These are phyloP conservation scores for Eidolon helvum DNA, from an alignment of 2,113 vertebrate species.

Conservation along the genomic window DNA sequence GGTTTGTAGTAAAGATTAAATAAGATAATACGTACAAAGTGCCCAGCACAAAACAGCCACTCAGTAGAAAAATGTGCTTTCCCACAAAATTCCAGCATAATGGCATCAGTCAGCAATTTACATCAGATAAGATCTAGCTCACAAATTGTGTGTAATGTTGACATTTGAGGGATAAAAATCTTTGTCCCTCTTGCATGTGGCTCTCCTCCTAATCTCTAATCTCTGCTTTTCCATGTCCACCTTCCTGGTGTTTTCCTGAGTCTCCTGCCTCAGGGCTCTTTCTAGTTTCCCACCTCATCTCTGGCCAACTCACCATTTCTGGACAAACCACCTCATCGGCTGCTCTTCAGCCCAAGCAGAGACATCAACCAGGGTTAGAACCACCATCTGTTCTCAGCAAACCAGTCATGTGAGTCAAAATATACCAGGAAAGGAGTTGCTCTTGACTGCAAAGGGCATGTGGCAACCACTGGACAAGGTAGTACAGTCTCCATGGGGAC, in stretches of 20 bases:
- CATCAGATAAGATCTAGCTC: not conserved
- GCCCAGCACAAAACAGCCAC: not conserved
- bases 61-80: accelerated
- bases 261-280: not conserved
- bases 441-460: not conserved
- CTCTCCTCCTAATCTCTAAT: not conserved
- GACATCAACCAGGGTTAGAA: accelerated
- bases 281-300: not conserved
- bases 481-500: accelerated
- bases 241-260: not conserved
- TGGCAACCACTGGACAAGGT: too few relatives aligned
- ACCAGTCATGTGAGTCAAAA: accelerated
- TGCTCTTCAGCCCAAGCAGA: not conserved
- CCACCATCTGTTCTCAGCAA: accelerated
- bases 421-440: not conserved
- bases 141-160: accelerated
- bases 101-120: accelerated
- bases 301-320: not conserved
- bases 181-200: accelerated
- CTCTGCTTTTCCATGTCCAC: not conserved
- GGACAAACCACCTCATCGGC: not conserved
- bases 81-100: not conserved
- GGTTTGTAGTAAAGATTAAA: not conserved
- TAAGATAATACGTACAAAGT: accelerated
- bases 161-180: not conserved